A percentile compares a stretch with the other conserved stretches of the same genome.
Evolutionary conservation across 2,888 invertebrate species (phyloP).

Genomic region (Pheosia gnoma): DNA sequence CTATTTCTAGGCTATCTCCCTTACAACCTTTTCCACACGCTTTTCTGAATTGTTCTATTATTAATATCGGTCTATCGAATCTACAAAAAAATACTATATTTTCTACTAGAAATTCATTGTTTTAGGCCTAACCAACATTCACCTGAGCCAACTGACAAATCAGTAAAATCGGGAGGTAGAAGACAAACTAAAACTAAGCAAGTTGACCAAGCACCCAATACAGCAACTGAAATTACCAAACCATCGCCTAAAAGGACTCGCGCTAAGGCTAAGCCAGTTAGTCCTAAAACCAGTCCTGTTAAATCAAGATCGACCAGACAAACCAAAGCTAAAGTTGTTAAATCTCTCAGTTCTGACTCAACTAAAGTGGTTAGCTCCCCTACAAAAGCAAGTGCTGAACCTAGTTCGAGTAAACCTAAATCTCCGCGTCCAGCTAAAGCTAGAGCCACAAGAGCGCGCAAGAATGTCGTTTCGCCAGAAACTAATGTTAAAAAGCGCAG

Average conservation of each 20-base stretch:
- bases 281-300: constrained; percentile 9
- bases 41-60: too few species aligned
- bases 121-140: not conserved
- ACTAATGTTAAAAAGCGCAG: constrained; percentile 41
- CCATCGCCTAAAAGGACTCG: constrained; percentile 6
- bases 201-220: constrained; percentile 11
- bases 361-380: constrained; percentile 8
- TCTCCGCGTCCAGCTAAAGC: constrained; percentile 11
- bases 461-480: constrained; percentile 17
- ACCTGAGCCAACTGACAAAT: not conserved
- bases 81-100: too few species aligned
- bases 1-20: too few species aligned
- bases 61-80: too few species aligned
- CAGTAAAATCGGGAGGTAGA: constrained; percentile 12
- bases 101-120: not conserved
- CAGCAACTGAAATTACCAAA: constrained; percentile 6
- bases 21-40: too few species aligned
- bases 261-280: not conserved
- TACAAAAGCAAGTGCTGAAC: not conserved
- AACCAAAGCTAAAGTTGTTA: not conserved
- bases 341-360: constrained; percentile 1
- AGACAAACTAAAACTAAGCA: constrained; percentile 12
- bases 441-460: constrained; percentile 40
- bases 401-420: constrained; percentile 9
- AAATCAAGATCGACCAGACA: constrained; percentile 11